Base-by-base conservation (phyloP, 2,888 invertebrate genomes). In the Nymphalis polychloros region DNA sequence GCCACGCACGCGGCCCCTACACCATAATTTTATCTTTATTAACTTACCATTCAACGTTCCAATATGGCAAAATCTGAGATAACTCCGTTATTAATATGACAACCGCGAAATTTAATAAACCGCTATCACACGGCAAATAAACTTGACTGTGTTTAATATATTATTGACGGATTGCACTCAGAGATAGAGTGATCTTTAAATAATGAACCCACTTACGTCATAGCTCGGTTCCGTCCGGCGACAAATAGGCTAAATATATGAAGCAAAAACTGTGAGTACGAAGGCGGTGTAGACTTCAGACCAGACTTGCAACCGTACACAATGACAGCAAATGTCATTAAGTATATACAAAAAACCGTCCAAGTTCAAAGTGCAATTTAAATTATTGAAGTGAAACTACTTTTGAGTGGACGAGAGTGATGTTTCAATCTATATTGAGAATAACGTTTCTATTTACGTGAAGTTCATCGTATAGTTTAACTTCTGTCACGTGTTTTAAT, bases 81-180 rank as follows among this genome's bases (percentile, higher is more conserved):
- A 70, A 35, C 41, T 55, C 49, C 7, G 62, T 57, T 69, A 65
- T 81, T 78, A 82, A 55, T 55, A 55, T 31, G 31, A 49, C 49
- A 35, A 31, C 31, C 55, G 55, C 55, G 81, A 85, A 89, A 87
- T 87, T 89, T 90, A 91, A 90, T 91, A 89, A 87, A 84, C 81
- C 79, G 73, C 83, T 91, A 91, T 90, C 90, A 75, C 75, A 82
- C 77, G 83, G 78, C 82, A 83, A 86, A 86, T 83, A 84, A 81
- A 80, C 68, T 49, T 47, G 61, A 79, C 80, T 77, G 77, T 75
- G 76, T 79, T 84, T 85, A 84, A 88, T 85, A 84, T 81, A 81
- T 82, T 81, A 86, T 84, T 85, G 79, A 52, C 52, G 23, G 52
- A 81, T 75, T 75, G 74, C 83, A 87, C 88, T 88, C 77, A 73